These are phyloP conservation scores for Cacajao melanocephalus DNA, from an alignment of 2,797 vertebrate species.

Conservation along the genomic window DNA sequence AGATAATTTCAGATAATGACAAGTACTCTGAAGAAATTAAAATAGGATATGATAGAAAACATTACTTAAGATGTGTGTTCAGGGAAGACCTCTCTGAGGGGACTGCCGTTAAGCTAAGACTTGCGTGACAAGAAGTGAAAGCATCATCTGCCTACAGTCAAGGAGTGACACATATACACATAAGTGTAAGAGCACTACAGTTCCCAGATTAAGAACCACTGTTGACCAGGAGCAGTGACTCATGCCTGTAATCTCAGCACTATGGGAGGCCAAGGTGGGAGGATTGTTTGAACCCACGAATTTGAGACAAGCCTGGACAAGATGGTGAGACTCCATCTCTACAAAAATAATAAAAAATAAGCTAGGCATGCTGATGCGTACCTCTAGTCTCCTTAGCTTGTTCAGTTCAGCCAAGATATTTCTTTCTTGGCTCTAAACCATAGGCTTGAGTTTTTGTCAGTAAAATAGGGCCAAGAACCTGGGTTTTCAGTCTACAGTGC, in stretches of 20 bases:
- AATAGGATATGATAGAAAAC: background rate
- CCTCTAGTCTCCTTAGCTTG: background rate
- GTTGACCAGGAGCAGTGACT: background rate
- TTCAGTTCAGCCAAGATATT: background rate
- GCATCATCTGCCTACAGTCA: constrained; percentile 3
- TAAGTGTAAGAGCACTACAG: background rate
- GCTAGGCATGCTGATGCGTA: too few relatives aligned
- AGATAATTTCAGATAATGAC: constrained; percentile 28
- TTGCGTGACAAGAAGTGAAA: background rate
- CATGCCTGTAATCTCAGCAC: too few relatives aligned
- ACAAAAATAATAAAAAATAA: too few relatives aligned
- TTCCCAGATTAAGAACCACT: background rate
- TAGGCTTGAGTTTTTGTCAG: constrained; percentile 40
- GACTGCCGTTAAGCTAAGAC: background rate
- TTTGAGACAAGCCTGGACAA: too few relatives aligned
- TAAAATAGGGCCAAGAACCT: constrained; percentile 42
- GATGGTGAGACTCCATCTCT: too few relatives aligned
- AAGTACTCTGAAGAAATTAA: constrained; percentile 35
- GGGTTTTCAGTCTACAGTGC: constrained; percentile 17
- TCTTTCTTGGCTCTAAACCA: background rate
- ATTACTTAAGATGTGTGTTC: constrained; percentile 19
- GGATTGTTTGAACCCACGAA: too few relatives aligned
- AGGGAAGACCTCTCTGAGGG: background rate
- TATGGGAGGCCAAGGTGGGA: too few relatives aligned
- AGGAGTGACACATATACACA: background rate